These are phyloP conservation scores for Xanthia togata DNA, from an alignment of 2,888 invertebrate genomes.

Conservation along the genomic window DNA sequence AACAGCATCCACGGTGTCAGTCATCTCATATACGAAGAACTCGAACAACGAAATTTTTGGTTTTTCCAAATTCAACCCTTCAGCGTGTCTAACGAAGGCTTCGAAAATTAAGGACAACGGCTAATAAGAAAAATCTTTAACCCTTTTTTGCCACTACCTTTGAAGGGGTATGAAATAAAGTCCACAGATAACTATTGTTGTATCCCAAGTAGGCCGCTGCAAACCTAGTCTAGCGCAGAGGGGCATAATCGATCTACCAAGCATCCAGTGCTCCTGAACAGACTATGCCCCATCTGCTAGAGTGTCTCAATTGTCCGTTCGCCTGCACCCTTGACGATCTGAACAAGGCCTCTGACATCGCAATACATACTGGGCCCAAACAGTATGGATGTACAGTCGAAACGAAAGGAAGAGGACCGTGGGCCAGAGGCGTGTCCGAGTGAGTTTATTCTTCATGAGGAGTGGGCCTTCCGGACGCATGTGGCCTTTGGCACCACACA, in stretches of 20 bases:
- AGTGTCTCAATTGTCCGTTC: too few relatives aligned
- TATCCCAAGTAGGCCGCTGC: too few relatives aligned
- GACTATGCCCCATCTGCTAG: too few relatives aligned
- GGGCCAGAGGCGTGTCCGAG: background rate
- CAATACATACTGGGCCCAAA: too few relatives aligned
- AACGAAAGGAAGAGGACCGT: too few relatives aligned
- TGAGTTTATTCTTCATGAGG: too few relatives aligned
- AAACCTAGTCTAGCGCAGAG: too few relatives aligned
- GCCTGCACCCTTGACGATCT: too few relatives aligned
- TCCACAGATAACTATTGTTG: background rate
- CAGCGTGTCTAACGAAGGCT: background rate
- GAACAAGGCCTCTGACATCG: too few relatives aligned
- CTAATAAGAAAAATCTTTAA: background rate
- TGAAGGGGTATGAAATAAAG: background rate
- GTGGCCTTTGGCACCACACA: constrained; percentile 1
- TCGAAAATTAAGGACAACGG: background rate
- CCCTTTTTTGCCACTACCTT: background rate
- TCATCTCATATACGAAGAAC: background rate
- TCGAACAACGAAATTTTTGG: background rate
- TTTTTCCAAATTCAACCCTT: background rate
- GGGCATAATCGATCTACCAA: too few relatives aligned
- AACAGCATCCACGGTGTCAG: background rate
- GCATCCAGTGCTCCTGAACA: too few relatives aligned
- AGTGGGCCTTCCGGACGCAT: constrained; percentile 3
- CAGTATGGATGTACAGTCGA: too few relatives aligned